Evolutionary conservation across 2,113 vertebrate genomes (phyloP).

Genomic region (Phrynosoma blainvillii): DNA sequence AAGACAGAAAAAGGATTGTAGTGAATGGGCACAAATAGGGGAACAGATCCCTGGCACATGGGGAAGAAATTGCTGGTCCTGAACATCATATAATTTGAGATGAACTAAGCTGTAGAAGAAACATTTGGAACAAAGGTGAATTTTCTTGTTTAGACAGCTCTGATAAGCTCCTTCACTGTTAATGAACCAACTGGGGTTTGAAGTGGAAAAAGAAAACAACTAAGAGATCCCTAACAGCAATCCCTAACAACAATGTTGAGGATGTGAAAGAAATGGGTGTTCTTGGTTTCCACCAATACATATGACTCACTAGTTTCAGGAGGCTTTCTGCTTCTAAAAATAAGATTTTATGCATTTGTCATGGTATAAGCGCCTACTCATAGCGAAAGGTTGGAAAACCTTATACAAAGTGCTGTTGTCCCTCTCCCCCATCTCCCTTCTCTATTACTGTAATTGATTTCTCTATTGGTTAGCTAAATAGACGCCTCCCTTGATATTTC

Average conservation of each 20-base stretch:
- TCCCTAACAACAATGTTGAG: constrained; percentile 52
- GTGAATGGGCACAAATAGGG: too few species aligned
- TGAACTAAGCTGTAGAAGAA: background rate
- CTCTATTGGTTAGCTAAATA: constrained; percentile 51
- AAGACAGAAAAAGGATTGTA: too few species aligned
- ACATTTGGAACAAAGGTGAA: constrained; percentile 49
- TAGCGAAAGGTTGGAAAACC: constrained; percentile 85
- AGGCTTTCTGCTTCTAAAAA: constrained; percentile 84
- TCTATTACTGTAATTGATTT: constrained; percentile 23
- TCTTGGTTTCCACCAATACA: constrained; percentile 81
- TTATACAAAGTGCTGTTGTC: constrained; percentile 61
- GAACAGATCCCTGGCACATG: too few species aligned
- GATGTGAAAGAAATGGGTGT: constrained; percentile 75
- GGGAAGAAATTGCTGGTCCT: too few species aligned
- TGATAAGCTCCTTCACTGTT: constrained; percentile 63
- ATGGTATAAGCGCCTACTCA: constrained; percentile 72
- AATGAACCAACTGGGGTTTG: constrained; percentile 61
- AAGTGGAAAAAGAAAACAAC: background rate
- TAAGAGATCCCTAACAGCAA: too few species aligned
- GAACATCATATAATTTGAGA: too few species aligned
- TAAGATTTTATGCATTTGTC: constrained; percentile 80
- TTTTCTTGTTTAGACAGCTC: constrained; percentile 55
- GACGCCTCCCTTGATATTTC: constrained; percentile 5
- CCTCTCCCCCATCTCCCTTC: background rate
- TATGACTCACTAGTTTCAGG: constrained; percentile 85